Evolutionary conservation across 2,113 vertebrate species (phyloP).

Genomic region (Ceuthmochares aereus): DNA sequence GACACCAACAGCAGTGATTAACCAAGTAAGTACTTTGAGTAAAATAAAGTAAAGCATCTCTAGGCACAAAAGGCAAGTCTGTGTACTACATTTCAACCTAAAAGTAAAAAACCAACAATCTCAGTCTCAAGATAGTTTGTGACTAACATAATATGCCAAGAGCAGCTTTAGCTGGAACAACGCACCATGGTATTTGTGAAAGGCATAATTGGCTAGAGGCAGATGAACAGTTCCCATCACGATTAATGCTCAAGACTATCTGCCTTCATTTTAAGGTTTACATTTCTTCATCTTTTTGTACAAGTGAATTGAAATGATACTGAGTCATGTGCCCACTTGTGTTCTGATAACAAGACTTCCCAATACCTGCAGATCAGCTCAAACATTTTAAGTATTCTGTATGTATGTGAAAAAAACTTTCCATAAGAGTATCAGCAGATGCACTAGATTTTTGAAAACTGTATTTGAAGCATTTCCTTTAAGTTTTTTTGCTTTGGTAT

Average conservation of each 20-base stretch:
- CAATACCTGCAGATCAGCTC: not conserved
- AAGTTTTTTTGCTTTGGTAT: not conserved
- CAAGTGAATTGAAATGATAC: not conserved
- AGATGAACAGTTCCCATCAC: not conserved
- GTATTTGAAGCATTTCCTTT: not conserved
- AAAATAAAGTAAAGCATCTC: not conserved
- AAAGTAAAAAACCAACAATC: not conserved
- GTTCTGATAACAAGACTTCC: not conserved
- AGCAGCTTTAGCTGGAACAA: not conserved
- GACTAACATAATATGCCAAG: not conserved
- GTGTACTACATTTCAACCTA: not conserved
- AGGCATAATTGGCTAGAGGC: not conserved
- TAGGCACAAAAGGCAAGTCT: not conserved
- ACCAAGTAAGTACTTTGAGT: not conserved
- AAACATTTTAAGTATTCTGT: not conserved
- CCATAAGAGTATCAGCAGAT: not conserved
- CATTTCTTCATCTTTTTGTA: not conserved
- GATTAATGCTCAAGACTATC: not conserved
- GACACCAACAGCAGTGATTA: not conserved
- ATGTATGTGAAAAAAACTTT: not conserved
- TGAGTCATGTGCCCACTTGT: not conserved
- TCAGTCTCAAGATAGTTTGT: not conserved
- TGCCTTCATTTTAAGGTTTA: not conserved
- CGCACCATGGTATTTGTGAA: not conserved
- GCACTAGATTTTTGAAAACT: not conserved